phyloP scores from a whole-genome alignment of 2,113 vertebrate species.

The Engystomops pustulosus region DNA sequence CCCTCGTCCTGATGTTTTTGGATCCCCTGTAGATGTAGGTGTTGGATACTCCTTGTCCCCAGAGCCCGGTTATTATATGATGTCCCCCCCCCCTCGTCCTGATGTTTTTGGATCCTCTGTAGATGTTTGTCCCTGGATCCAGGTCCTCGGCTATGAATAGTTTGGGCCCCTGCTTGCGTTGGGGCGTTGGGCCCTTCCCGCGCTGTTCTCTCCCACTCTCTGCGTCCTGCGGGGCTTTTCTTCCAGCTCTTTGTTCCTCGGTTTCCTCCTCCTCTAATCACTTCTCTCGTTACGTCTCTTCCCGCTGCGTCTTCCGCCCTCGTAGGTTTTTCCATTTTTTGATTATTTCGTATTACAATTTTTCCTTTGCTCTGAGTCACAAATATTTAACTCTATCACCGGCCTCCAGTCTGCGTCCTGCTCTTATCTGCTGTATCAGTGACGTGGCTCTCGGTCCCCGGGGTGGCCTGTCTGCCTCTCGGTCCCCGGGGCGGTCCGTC shows the following conservation, averaged over 20 bases:
- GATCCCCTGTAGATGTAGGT: too few relatives aligned
- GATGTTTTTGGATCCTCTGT: too few relatives aligned
- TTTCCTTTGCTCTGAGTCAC: too few relatives aligned
- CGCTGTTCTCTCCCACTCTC: background rate
- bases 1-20: too few relatives aligned
- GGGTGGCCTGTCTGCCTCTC: background rate
- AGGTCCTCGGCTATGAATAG: background rate
- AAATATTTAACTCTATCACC: background rate
- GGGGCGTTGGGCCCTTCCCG: background rate
- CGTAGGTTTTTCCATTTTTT: background rate
- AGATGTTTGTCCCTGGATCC: background rate
- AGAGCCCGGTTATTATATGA: too few relatives aligned
- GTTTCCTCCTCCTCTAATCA: background rate
- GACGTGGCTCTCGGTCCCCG: background rate
- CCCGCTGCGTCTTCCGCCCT: background rate
- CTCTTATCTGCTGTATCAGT: background rate
- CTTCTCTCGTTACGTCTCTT: background rate
- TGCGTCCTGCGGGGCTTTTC: background rate
- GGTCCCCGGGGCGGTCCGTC: background rate
- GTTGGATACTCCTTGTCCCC: too few relatives aligned
- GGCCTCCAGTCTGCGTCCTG: background rate
- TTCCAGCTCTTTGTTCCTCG: background rate
- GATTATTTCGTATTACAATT: background rate
- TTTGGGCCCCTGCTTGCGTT: background rate
- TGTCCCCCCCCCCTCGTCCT: too few relatives aligned